Conservation (phyloP, 2,797 vertebrate genomes). For the Sebastes matsubarae region DNA sequence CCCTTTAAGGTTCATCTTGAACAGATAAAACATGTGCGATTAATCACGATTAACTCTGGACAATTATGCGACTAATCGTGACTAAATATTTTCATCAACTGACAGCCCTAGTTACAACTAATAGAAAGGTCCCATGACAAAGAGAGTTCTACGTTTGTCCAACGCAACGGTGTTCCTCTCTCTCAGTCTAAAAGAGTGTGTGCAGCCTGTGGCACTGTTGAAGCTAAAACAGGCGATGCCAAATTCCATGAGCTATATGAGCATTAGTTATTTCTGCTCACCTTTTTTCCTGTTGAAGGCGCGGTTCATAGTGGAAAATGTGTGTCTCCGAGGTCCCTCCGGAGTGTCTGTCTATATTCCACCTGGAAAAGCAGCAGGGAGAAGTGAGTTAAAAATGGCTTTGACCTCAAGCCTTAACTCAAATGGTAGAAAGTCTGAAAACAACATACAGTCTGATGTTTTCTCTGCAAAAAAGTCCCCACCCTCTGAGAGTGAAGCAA, state of each 20-base stretch:
- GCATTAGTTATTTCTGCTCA: slow-evolving; percentile 61
- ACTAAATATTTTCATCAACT: no score
- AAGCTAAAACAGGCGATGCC: neutral
- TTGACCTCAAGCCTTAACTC: slow-evolving; percentile 23
- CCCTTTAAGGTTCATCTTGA: no score
- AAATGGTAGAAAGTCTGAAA: slow-evolving; percentile 19
- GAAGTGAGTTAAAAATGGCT: slow-evolving; percentile 38
- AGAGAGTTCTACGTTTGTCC: neutral
- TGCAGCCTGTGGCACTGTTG: neutral
- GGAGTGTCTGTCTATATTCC: slow-evolving; percentile 70
- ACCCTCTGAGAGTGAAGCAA: slow-evolving; percentile 22
- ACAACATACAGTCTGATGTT: slow-evolving; percentile 26
- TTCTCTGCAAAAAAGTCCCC: neutral
- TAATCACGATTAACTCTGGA: no score
- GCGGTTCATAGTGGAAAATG: slow-evolving; percentile 90
- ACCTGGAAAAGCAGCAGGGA: slow-evolving; percentile 68
- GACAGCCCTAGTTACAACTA: neutral
- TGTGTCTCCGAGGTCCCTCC: slow-evolving; percentile 57
- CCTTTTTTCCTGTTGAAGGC: slow-evolving; percentile 96
- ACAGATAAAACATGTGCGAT: no score
- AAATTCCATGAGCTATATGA: neutral
- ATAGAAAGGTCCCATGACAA: neutral
- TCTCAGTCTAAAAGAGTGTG: neutral
- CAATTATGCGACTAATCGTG: no score
- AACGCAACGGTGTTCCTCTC: neutral